Evolutionary conservation across 2,113 vertebrate species (phyloP).

Genomic region (Bettongia penicillata): DNA sequence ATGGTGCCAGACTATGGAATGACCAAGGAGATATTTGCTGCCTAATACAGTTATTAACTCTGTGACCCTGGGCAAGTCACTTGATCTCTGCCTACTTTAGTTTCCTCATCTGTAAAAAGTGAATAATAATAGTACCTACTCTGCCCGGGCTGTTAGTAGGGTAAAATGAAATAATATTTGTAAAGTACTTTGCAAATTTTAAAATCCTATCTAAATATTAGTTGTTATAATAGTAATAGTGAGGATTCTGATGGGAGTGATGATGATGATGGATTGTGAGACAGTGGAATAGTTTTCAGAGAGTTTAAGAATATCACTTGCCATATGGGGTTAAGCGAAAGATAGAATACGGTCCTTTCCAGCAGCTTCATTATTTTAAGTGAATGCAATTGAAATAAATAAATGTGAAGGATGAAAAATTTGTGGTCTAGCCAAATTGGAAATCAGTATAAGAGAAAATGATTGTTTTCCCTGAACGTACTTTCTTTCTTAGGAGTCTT

Average conservation of each 20-base stretch:
- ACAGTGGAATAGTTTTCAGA: background rate
- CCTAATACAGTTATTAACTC: background rate
- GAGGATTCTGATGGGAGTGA: background rate
- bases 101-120: background rate
- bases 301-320: constrained; percentile 40
- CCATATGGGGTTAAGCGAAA: background rate
- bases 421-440: background rate
- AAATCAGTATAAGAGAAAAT: background rate
- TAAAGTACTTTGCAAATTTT: background rate
- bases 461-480: background rate
- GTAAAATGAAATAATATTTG: background rate
- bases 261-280: constrained; percentile 7
- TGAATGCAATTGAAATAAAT: background rate
- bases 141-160: background rate
- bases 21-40: background rate
- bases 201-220: background rate
- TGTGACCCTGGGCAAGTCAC: background rate
- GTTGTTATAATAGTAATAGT: background rate
- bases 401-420: background rate
- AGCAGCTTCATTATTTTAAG: background rate
- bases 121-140: background rate
- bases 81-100: background rate
- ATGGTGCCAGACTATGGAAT: background rate
- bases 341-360: background rate
- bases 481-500: background rate